phyloP scores from a whole-genome alignment of 2,113 vertebrate species.

The Toxotes jaculatrix region DNA sequence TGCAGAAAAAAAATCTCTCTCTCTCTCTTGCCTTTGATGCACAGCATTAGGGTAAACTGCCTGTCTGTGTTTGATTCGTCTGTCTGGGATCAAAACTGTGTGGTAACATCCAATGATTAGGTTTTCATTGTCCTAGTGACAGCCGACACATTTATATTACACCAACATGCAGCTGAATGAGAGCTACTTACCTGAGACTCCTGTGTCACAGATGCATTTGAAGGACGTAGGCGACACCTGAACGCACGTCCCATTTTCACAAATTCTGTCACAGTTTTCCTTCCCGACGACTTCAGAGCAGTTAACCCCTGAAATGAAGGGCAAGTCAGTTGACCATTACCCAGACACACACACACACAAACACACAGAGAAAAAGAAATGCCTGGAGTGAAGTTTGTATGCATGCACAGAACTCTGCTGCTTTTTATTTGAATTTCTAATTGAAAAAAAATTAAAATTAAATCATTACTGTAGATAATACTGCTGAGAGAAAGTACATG shows the following conservation, averaged over 20 bases:
- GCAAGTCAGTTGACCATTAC: slow-evolving; percentile 14
- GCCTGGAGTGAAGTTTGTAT: background rate
- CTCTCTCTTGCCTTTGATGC: background rate
- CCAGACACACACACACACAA: too few species aligned
- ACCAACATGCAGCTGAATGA: background rate
- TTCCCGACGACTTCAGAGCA: slow-evolving; percentile 86
- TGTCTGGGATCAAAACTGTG: background rate
- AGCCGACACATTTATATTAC: background rate
- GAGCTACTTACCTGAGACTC: slow-evolving; percentile 83
- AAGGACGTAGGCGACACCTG: slow-evolving; percentile 80
- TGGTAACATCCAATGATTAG: background rate
- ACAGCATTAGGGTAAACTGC: slow-evolving; percentile 9
- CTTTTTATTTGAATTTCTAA: slow-evolving; percentile 6
- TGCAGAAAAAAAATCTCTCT: background rate
- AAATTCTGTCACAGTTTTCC: slow-evolving; percentile 80
- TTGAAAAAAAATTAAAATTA: background rate
- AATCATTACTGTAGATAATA: background rate
- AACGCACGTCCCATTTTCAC: slow-evolving; percentile 82
- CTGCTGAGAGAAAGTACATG: background rate
- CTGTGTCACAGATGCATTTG: slow-evolving; percentile 81
- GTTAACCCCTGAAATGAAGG: slow-evolving; percentile 82
- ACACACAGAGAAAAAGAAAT: background rate
- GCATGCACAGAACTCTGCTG: background rate
- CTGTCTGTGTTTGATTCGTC: background rate
- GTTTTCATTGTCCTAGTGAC: slow-evolving; percentile 12